Base-by-base conservation (phyloP, 2,797 vertebrate species). In the Smutsia temminckii region DNA sequence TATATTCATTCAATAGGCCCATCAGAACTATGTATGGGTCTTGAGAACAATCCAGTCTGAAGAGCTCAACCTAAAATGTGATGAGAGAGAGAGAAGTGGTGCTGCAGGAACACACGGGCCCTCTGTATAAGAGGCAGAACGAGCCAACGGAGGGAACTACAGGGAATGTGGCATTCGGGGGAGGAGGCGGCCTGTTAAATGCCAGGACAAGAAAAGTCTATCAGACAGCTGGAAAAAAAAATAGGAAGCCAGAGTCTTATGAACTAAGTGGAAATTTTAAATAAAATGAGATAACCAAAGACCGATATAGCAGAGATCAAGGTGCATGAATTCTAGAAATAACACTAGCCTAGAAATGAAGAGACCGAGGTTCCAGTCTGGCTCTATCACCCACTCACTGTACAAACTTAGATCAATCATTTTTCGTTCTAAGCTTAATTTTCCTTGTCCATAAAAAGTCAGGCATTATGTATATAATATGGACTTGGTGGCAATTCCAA, bases 401-500 rank as follows among this genome's bases (percentile, higher is more conserved):
- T 49, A 87, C 42, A 74, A 49, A 80, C 72, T 57, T 57, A 89
- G 14, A 83, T 79, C 29, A 79, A 87, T 29, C 27, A 25, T 17
- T 69, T 95, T 78, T 92, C 51, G 59, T 81, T 81, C 57, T 85
- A 72, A 88, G 9, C 18, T 49, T 89, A 46, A 77, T 34, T 78
- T 13, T 75, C 29, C 18, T 63, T 63, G n/a, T 95, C 29, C 0
- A 2, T 49, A 23, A 85, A 87, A 84, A 85, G 14, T 75, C 29
- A 89, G 64, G 86, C 37, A 53, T 61, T 79, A 69, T 3, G 46
- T 46, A 46, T 46, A 46, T 55, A 84, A 90, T 23, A 27, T 49
- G 42, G 21, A 18, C 25, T 93, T 92, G 46, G 29, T 61, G 14
- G 86, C 71, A 94, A 46, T 42, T 93, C 77, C n/a, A 71, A 97